A percentile compares a stretch with the other conserved stretches of the same genome.
These are phyloP conservation scores for Dendroctonus valens DNA, from an alignment of 1,140 invertebrate species.

Conservation along the genomic window DNA sequence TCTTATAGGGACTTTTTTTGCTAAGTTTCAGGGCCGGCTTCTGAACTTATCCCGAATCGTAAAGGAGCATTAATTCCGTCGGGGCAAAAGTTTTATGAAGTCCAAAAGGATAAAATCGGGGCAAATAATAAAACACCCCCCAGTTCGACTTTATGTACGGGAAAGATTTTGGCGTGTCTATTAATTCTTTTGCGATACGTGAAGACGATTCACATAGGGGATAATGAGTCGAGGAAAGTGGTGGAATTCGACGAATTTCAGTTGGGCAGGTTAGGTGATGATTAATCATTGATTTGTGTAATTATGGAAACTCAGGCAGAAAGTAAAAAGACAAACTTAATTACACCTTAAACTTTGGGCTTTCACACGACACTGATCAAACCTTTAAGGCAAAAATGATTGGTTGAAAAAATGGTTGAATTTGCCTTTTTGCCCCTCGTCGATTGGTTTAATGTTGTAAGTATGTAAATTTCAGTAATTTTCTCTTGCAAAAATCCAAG, in stretches of 20 bases:
- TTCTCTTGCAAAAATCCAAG: no score
- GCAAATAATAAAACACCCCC: slow-evolving; percentile 32
- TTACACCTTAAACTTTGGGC: no score
- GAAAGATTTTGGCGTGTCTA: slow-evolving; percentile 39
- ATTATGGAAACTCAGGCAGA: no score
- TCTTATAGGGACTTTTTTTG: slow-evolving; percentile 5
- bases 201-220: slow-evolving; percentile 37
- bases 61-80: slow-evolving; percentile 43
- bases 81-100: slow-evolving; percentile 44
- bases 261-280: background rate
- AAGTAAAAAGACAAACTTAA: no score
- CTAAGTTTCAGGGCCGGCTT: slow-evolving; percentile 1
- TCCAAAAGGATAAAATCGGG: slow-evolving; percentile 32
- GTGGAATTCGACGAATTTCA: slow-evolving; percentile 9
- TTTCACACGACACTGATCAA: no score
- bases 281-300: no score
- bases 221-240: slow-evolving; percentile 29
- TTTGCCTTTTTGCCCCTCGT: no score
- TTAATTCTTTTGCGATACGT: slow-evolving; percentile 39
- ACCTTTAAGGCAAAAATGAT: no score
- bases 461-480: no score
- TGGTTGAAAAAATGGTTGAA: no score
- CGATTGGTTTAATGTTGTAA: no score
- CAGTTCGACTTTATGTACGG: slow-evolving; percentile 33
- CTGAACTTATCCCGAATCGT: slow-evolving; percentile 35